These are phyloP conservation scores for Ispidina lecontei DNA, from an alignment of 2,797 vertebrate genomes.

Conservation along the genomic window DNA sequence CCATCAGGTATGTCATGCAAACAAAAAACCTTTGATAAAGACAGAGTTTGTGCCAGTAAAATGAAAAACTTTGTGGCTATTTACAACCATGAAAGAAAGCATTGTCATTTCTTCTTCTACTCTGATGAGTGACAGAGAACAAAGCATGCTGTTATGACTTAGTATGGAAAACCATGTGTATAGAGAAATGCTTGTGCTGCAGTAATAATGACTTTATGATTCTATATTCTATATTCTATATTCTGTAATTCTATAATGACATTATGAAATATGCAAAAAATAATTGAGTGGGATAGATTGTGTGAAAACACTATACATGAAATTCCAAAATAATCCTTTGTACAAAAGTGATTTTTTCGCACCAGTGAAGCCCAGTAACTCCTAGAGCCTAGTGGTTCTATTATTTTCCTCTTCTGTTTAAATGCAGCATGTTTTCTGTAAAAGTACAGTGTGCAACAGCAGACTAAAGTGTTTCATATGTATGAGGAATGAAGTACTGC, in stretches of 20 bases:
- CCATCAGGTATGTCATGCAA: slow-evolving; percentile 75
- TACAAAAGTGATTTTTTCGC: not conserved
- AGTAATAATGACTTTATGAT: not conserved
- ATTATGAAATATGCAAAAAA: not conserved
- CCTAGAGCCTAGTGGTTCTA: no score
- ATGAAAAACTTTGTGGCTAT: not conserved
- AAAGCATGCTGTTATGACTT: not conserved
- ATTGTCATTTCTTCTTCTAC: not conserved
- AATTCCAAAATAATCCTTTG: not conserved
- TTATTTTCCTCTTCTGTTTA: not conserved
- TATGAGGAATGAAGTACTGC: not conserved
- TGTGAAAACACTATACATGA: not conserved
- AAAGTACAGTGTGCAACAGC: not conserved
- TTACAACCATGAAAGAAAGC: not conserved
- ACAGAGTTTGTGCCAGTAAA: not conserved
- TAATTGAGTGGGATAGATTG: not conserved
- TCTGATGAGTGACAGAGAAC: not conserved
- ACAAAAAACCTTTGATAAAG: not conserved
- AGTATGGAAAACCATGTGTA: not conserved
- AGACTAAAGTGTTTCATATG: not conserved
- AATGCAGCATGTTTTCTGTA: not conserved
- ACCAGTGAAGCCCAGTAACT: not conserved
- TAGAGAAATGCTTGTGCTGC: not conserved
- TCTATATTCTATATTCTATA: no score
- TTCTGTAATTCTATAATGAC: not conserved